These are phyloP conservation scores for Andrena bucephala DNA, from an alignment of 2,888 invertebrate genomes.

Conservation along the genomic window DNA sequence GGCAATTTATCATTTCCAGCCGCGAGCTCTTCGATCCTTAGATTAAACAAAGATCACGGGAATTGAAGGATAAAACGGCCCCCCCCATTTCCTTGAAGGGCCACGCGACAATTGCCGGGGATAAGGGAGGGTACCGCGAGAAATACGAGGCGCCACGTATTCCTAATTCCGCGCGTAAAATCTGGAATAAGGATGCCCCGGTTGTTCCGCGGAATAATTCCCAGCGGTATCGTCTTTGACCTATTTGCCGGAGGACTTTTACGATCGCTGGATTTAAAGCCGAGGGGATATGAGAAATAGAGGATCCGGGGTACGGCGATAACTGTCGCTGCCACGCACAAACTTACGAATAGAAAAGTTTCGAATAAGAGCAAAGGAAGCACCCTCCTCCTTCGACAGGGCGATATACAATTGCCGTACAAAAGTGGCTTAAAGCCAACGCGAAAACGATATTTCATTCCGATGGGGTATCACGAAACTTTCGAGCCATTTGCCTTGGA, in stretches of 20 bases:
- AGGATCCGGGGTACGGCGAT: constrained; percentile 15
- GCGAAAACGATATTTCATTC: constrained; percentile 31
- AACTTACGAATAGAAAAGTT: constrained; percentile 43
- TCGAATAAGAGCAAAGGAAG: constrained; percentile 32
- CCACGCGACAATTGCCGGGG: neutral
- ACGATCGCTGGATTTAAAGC: constrained; percentile 24
- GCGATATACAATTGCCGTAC: neutral
- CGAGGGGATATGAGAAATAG: constrained; percentile 37
- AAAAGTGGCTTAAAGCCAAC: constrained; percentile 43
- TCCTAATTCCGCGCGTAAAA: neutral
- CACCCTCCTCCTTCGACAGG: neutral
- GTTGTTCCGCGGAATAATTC: constrained; percentile 14
- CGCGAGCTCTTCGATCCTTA: neutral
- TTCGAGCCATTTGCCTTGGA: constrained; percentile 32
- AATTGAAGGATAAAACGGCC: neutral
- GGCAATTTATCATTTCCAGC: no score
- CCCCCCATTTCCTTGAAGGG: no score
- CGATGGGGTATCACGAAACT: constrained; percentile 36
- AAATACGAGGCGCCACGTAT: neutral
- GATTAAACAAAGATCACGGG: neutral
- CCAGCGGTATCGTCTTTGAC: constrained; percentile 20
- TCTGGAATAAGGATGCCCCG: neutral
- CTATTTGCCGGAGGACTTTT: constrained; percentile 32
- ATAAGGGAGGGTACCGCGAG: neutral
- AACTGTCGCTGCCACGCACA: constrained; percentile 32